These are phyloP conservation scores for Pinctada fucata DNA, from an alignment of 2,888 invertebrate species.

Conservation along the genomic window DNA sequence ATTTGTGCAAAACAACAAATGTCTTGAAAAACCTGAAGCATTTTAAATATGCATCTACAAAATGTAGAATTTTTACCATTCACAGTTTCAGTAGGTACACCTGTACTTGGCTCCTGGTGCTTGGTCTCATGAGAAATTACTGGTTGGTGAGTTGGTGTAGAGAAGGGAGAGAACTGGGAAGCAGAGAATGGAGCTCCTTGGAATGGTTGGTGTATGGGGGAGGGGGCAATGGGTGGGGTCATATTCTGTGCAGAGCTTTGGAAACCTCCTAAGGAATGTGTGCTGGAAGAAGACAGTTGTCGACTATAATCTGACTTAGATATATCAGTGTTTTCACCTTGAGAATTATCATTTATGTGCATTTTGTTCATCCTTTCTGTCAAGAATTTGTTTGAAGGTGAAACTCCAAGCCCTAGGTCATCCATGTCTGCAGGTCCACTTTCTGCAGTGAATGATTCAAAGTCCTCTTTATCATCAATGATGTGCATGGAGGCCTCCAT, in stretches of 20 bases:
- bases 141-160: conserved; percentile 61
- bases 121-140: too few species aligned
- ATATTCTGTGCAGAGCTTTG: not conserved
- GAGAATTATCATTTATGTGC: conserved; percentile 19
- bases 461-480: conserved; percentile 60
- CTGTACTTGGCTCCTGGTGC: too few species aligned
- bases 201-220: conserved; percentile 47
- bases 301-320: conserved; percentile 34
- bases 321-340: conserved; percentile 10
- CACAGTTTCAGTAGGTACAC: too few species aligned
- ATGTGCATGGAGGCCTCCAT: conserved; percentile 48
- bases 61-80: too few species aligned
- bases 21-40: too few species aligned
- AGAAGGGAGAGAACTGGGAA: conserved; percentile 60
- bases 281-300: conserved; percentile 46
- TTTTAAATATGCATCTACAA: too few species aligned
- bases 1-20: too few species aligned
- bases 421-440: conserved; percentile 40
- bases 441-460: conserved; percentile 70
- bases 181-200: conserved; percentile 50
- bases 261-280: conserved; percentile 21
- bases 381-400: conserved; percentile 41
- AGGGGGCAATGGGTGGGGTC: conserved; percentile 12
- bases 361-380: conserved; percentile 21
- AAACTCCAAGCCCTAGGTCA: conserved; percentile 54